phyloP scores from a whole-genome alignment of 2,113 vertebrate genomes.

The Varanus salvator region DNA sequence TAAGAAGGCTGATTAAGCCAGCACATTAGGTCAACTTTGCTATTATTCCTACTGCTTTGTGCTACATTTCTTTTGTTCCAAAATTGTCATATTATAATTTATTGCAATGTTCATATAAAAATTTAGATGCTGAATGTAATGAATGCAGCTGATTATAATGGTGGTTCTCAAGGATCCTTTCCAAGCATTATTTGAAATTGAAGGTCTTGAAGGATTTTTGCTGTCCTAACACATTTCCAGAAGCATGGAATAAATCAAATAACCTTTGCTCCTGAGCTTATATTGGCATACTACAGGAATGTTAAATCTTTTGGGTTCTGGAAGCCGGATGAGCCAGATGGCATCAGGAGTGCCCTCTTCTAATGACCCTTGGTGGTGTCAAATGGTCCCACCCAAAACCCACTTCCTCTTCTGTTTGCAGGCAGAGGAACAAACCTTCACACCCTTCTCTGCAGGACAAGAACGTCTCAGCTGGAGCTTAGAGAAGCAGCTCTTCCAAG shows the following conservation, averaged over 20 bases:
- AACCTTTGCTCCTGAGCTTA: background rate
- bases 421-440: too few species aligned
- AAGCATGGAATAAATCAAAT: background rate
- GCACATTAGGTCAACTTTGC: constrained; percentile 32
- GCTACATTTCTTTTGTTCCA: constrained; percentile 28
- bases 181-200: background rate
- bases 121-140: constrained; percentile 21
- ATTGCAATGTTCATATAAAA: constrained; percentile 6
- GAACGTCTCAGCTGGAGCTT: too few species aligned
- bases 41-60: constrained; percentile 41
- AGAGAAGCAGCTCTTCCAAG: too few species aligned
- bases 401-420: too few species aligned
- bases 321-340: too few species aligned
- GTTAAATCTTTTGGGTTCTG: too few species aligned
- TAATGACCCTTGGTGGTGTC: too few species aligned
- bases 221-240: background rate
- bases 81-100: constrained; percentile 3
- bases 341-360: too few species aligned
- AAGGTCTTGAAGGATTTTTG: background rate
- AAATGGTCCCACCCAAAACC: too few species aligned
- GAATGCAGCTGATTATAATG: accelerated
- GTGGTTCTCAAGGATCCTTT: accelerated
- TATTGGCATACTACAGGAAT: background rate
- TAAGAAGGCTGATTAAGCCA: constrained; percentile 19
- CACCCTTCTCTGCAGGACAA: too few species aligned